Conservation (phyloP, 2,113 vertebrate species). For the Helogale parvula region DNA sequence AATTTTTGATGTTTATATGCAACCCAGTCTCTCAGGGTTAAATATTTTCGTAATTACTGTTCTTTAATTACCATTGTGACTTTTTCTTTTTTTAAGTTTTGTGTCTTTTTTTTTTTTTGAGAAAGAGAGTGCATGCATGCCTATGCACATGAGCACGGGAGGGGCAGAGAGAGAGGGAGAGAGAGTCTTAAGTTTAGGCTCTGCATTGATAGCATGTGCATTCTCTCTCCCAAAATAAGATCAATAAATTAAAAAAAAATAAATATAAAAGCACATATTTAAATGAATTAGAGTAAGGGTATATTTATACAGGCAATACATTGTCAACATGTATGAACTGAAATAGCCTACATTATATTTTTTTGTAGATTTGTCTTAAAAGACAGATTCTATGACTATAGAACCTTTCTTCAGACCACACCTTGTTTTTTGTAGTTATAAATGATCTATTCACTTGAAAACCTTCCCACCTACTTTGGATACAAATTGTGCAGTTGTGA, state of each 20-base stretch:
- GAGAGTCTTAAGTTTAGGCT: too few species aligned
- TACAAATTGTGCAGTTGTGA: not conserved
- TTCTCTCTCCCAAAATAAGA: too few species aligned
- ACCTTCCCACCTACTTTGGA: not conserved
- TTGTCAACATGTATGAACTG: not conserved
- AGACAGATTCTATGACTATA: not conserved
- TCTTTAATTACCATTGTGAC: not conserved
- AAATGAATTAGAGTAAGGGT: not conserved
- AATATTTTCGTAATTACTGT: not conserved
- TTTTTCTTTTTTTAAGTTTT: too few species aligned
- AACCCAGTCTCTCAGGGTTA: not conserved
- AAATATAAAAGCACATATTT: not conserved
- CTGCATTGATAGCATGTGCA: too few species aligned
- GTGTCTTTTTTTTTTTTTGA: too few species aligned
- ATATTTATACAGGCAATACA: not conserved
- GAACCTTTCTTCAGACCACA: not conserved
- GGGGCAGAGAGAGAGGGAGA: too few species aligned
- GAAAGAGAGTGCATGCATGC: too few species aligned
- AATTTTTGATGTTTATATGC: not conserved
- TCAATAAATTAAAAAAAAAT: too few species aligned
- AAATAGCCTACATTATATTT: not conserved
- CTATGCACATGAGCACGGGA: too few species aligned
- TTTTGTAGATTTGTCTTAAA: not conserved
- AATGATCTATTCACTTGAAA: not conserved
- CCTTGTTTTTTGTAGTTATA: not conserved